phyloP scores from a whole-genome alignment of 2,113 vertebrate genomes.

The Zapornia atra region DNA sequence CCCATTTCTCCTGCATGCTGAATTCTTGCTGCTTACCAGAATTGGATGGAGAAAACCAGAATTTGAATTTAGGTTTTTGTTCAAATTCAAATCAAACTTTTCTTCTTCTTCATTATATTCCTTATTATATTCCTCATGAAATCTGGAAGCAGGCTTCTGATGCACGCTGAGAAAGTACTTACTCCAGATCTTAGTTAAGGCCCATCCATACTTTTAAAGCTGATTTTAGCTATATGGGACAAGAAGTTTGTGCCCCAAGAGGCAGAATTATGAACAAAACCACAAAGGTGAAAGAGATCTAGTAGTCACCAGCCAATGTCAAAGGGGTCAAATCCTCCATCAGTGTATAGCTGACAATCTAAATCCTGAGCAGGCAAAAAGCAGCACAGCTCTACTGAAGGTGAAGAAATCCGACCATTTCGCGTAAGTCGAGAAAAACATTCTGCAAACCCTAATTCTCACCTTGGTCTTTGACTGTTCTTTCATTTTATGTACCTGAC shows the following conservation, averaged over 20 bases:
- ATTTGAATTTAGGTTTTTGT: background rate
- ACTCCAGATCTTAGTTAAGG: background rate
- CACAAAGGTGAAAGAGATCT: background rate
- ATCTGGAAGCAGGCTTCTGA: background rate
- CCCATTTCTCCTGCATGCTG: background rate
- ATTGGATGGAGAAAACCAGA: background rate
- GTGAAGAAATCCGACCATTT: background rate
- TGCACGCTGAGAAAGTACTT: background rate
- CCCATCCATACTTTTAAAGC: background rate
- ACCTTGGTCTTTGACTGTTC: background rate
- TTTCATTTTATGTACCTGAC: background rate
- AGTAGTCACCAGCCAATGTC: background rate
- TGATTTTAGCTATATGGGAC: background rate
- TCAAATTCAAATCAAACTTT: background rate
- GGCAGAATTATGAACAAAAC: background rate
- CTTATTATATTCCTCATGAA: background rate
- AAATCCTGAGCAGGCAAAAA: background rate
- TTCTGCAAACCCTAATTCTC: background rate
- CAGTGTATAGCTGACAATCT: background rate
- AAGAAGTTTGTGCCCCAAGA: background rate
- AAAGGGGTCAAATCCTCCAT: background rate
- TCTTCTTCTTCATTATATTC: background rate
- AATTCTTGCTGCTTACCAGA: background rate
- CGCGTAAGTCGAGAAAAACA: rapidly evolving
- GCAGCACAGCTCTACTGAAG: background rate